phyloP scores from a whole-genome alignment of 2,797 vertebrate genomes.

The Iguana delicatissima region DNA sequence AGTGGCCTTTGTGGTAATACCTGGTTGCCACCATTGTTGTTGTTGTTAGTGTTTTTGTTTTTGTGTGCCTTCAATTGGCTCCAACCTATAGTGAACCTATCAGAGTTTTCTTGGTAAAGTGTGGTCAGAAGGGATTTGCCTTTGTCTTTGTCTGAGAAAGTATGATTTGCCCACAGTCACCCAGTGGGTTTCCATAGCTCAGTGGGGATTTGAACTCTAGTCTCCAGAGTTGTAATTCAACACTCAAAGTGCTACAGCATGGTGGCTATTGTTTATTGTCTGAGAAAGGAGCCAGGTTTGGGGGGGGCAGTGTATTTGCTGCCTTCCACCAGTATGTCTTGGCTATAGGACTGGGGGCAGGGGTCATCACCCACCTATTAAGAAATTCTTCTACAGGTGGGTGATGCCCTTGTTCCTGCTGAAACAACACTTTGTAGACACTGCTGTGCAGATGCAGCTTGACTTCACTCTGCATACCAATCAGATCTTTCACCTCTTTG shows the following conservation, averaged over 20 bases:
- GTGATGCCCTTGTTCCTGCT: conserved; percentile 4
- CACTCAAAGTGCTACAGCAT: too few species aligned
- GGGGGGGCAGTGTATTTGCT: not conserved
- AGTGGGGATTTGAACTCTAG: too few species aligned
- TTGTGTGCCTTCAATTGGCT: too few species aligned
- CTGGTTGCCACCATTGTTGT: not conserved
- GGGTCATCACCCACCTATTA: not conserved
- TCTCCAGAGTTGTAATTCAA: too few species aligned
- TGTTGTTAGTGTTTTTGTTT: too few species aligned
- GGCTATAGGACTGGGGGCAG: not conserved
- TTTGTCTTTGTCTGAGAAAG: too few species aligned
- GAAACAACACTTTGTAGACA: not conserved
- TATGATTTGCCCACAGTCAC: too few species aligned
- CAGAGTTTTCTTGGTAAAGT: too few species aligned
- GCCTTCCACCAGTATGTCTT: not conserved
- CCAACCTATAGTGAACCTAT: too few species aligned
- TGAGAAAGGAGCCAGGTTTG: not conserved
- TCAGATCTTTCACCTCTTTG: not conserved
- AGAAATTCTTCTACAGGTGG: not conserved
- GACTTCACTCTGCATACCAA: not conserved
- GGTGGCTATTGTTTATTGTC: too few species aligned
- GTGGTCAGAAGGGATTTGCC: too few species aligned
- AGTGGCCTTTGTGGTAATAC: not conserved
- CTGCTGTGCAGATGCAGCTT: not conserved
- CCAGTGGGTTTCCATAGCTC: too few species aligned